Base-by-base conservation (phyloP, 92 coral and sea anemone species). In the Nematostella vectensis region DNA sequence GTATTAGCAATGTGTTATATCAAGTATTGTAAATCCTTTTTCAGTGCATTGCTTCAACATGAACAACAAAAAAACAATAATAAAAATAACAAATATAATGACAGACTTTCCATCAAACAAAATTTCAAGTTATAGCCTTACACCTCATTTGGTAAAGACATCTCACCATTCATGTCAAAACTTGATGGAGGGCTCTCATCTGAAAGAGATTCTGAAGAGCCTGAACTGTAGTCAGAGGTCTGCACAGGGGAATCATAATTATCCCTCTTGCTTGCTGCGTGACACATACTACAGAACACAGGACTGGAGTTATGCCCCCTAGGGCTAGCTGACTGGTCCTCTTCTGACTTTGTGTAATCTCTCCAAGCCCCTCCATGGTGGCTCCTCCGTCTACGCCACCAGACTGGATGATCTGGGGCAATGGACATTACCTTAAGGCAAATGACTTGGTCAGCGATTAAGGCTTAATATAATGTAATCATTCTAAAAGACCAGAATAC, bases 301-400 rank as follows among this genome's bases (percentile, higher is more conserved):
- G 99, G 99, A 31, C 85, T 88, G 26, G 93, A 72, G 50, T 85
- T 96, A 25, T 95, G 99, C 4, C 99, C 99, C 57, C 96, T 69
- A 18, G 99, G 99, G 54, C 93, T 93, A 33, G 72, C 29, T 26
- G 72, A 52, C 13, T 54, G 57, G 40, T 83, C 86, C 20, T 75
- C 81, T 27, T 37, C 54, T 1, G 80, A 59, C 29, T 56, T 61
- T 38, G 83, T 50, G 40, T 70, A 67, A 42, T 79, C 89, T 50
- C 96, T 88, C 81, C 88, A 87, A 8, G 99, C 99, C 42, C 99
- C 99, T 15, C 99, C 96, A 56, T 93, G 99, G 49, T 93, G 99
- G 27, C 57, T 40, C 64, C 78, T 76, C 47, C 99, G 74, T 54
- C 70, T 66, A 23, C 99, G 75, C 54, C 70, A 72, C 99, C 99